phyloP scores from a whole-genome alignment of 2,888 invertebrate genomes.

The Aromia moschata region DNA sequence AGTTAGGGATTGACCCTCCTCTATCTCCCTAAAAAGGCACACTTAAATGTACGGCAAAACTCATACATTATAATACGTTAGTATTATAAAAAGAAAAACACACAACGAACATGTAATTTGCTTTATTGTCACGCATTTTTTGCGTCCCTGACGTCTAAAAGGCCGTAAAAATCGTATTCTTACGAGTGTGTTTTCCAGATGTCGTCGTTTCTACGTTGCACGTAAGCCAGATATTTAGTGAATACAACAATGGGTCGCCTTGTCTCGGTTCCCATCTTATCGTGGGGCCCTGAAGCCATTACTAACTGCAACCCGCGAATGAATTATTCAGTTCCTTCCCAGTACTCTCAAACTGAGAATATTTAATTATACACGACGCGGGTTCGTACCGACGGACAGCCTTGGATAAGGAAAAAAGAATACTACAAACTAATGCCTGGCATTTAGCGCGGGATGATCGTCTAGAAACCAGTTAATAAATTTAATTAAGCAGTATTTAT shows the following conservation, averaged over 20 bases:
- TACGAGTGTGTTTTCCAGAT: too few relatives aligned
- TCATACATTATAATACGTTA: too few relatives aligned
- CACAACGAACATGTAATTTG: too few relatives aligned
- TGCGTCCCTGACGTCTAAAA: too few relatives aligned
- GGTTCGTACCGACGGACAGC: neutral
- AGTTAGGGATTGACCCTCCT: too few relatives aligned
- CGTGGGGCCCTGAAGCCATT: slow-evolving; percentile 25
- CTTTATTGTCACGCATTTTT: too few relatives aligned
- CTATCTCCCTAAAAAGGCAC: too few relatives aligned
- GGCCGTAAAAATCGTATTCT: too few relatives aligned
- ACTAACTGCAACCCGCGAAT: slow-evolving; percentile 25
- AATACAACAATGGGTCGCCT: slow-evolving; percentile 33
- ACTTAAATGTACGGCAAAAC: too few relatives aligned
- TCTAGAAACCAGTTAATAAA: neutral
- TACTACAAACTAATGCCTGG: neutral
- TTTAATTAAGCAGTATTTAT: neutral
- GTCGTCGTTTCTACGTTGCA: too few relatives aligned
- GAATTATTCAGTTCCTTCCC: slow-evolving; percentile 33
- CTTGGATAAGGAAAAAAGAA: slow-evolving; percentile 14
- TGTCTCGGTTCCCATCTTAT: slow-evolving; percentile 37
- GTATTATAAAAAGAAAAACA: too few relatives aligned
- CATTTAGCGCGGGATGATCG: neutral
- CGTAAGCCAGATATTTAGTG: slow-evolving; percentile 24
- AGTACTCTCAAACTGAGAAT: slow-evolving; percentile 17
- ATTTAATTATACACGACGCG: slow-evolving; percentile 8